Evolutionary conservation across 2,797 vertebrate genomes (phyloP), one percentile per base, ranked within the genome.

Genomic region (Anas bernieri): DNA sequence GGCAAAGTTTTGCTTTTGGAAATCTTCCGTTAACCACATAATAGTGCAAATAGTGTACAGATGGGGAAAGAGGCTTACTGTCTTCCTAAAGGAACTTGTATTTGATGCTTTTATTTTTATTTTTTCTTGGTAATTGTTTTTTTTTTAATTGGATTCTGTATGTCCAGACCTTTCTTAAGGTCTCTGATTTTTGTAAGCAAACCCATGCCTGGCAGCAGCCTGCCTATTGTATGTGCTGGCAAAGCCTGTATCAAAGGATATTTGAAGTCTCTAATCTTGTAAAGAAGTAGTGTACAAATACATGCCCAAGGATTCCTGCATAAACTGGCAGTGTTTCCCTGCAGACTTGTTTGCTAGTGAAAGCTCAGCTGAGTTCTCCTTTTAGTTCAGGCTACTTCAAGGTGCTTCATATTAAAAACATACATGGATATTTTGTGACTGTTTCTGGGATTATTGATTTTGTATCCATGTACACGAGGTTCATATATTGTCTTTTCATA

Each of bases 171-270:
- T 2, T 70, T 90, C 68, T 86, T 83, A 86, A 20, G 69, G 30
- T 78, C 33, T 77, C 37, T 94, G 50, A 75, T 91, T 91, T 83
- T 91, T 63, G 50, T 90, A 81, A 88, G 69, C 54, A 91, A 94
- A 86, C 50, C 17, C 55, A 26, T 69, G 84, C 50, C n/a, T 83
- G 28, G 66, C 61, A 91, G 88, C 33, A 95, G 20, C 59, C 83
- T 94, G 43, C 43, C 28, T n/a, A 61, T 20, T 45, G 31, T 88
- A 41, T 11, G 3, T 39, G 35, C 61, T 82, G 74, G 48, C 48
- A 92, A 91, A 91, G 77, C 43, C 28, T 84, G 70, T 76, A 54
- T 77, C 91, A 94, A 72, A 93, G 77, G 70, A 61, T 90, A 82
- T 79, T 84, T 18, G 10, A 63, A 91, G 55, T 88, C 59, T 86